A percentile compares a stretch with the other conserved stretches of the same genome.
phyloP scores from a whole-genome alignment of 2,888 invertebrate genomes.

The Deroplatys truncata region DNA sequence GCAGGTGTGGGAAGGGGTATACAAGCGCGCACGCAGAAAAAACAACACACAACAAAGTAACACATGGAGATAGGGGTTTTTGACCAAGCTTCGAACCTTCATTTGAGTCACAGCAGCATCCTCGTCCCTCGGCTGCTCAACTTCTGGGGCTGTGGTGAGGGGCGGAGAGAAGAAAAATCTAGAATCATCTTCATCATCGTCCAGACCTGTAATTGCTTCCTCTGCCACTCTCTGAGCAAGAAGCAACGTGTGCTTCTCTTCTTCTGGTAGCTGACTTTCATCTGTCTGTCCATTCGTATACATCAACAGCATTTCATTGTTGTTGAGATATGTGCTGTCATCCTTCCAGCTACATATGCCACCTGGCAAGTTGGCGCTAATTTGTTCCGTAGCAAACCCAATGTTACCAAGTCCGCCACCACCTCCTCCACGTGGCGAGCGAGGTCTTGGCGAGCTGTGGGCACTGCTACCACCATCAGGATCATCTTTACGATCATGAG shows the following conservation, averaged over 20 bases:
- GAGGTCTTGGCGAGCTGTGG: slow-evolving; percentile 25
- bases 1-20: neutral
- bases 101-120: neutral
- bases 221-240: slow-evolving; percentile 34
- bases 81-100: slow-evolving; percentile 20
- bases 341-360: slow-evolving; percentile 79
- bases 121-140: neutral
- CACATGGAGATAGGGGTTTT: slow-evolving; percentile 1
- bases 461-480: slow-evolving; percentile 26
- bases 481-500: slow-evolving; percentile 45
- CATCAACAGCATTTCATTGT: neutral
- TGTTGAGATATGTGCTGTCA: slow-evolving; percentile 67
- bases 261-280: slow-evolving; percentile 16
- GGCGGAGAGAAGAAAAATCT: neutral
- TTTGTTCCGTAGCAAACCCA: slow-evolving; percentile 47
- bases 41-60: slow-evolving; percentile 3
- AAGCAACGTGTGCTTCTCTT: slow-evolving; percentile 33
- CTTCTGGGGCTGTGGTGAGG: neutral
- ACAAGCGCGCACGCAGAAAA: neutral
- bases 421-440: slow-evolving; percentile 12
- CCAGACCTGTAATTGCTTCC: slow-evolving; percentile 32
- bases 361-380: slow-evolving; percentile 70
- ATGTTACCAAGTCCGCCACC: neutral
- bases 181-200: slow-evolving; percentile 22
- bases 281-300: neutral